A percentile compares a stretch with the other conserved stretches of the same genome.
Evolutionary conservation across 1,140 invertebrate species (phyloP).

Genomic region (Leguminivora glycinivorella): DNA sequence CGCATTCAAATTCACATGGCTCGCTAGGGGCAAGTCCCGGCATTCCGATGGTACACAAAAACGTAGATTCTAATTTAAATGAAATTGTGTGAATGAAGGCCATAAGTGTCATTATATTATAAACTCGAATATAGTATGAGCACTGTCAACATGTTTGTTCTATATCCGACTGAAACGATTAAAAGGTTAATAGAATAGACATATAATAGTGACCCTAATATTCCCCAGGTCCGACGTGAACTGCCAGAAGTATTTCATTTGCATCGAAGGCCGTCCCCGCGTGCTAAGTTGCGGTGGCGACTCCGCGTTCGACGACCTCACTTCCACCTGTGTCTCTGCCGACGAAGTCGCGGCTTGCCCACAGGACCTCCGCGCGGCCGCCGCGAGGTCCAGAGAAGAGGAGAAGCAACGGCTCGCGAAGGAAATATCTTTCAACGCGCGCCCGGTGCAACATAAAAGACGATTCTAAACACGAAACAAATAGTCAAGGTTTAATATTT

Average conservation of each 20-base stretch:
- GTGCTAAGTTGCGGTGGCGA: constrained; percentile 86
- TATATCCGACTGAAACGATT: too few relatives aligned
- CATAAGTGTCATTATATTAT: too few relatives aligned
- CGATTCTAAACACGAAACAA: constrained; percentile 29
- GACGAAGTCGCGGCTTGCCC: constrained; percentile 63
- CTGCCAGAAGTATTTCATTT: constrained; percentile 91
- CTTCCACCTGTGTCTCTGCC: constrained; percentile 82
- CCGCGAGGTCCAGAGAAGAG: constrained; percentile 51
- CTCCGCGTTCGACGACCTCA: constrained; percentile 88
- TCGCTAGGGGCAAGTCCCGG: too few relatives aligned
- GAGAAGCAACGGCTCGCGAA: constrained; percentile 50
- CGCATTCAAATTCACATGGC: too few relatives aligned
- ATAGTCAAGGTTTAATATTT: not conserved
- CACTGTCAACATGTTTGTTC: too few relatives aligned
- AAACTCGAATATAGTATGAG: too few relatives aligned
- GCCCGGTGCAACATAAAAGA: constrained; percentile 30
- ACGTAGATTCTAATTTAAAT: too few relatives aligned
- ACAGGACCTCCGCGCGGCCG: constrained; percentile 47
- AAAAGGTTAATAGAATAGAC: too few relatives aligned
- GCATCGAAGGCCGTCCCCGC: constrained; percentile 86
- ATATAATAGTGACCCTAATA: not conserved
- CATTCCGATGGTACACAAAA: too few relatives aligned
- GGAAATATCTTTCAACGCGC: constrained; percentile 40
- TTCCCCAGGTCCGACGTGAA: constrained; percentile 80
- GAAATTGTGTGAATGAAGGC: too few relatives aligned